A percentile compares a stretch with the other conserved stretches of the same genome.
These are phyloP conservation scores for Hafferia zeledoni DNA, from an alignment of 2,797 vertebrate genomes.

Conservation along the genomic window DNA sequence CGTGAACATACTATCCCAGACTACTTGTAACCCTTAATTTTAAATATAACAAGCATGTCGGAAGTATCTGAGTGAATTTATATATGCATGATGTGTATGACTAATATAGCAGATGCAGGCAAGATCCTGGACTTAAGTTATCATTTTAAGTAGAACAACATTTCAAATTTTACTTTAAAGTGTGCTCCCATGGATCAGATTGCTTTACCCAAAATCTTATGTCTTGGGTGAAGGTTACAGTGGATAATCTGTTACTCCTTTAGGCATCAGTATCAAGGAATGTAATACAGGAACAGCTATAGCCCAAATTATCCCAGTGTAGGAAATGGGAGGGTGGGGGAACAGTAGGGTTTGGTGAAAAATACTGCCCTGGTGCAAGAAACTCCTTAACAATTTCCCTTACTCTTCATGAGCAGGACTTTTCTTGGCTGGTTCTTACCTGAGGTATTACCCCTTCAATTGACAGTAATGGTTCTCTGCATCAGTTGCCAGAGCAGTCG, in stretches of 20 bases:
- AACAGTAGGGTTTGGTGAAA: background rate
- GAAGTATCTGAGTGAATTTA: background rate
- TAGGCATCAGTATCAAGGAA: background rate
- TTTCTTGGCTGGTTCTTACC: background rate
- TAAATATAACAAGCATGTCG: background rate
- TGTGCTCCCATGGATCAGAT: background rate
- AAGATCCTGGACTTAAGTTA: background rate
- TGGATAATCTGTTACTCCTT: background rate
- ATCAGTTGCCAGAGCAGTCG: background rate
- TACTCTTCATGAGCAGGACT: background rate
- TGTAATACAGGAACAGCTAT: background rate
- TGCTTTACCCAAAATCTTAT: background rate
- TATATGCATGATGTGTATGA: rapidly evolving
- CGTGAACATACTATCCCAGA: background rate
- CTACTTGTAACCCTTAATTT: background rate
- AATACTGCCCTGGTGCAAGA: background rate
- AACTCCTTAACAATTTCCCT: background rate
- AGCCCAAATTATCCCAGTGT: rapidly evolving
- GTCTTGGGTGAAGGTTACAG: background rate
- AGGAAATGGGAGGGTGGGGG: background rate
- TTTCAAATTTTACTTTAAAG: background rate
- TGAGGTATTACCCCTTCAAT: background rate
- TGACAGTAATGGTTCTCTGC: background rate
- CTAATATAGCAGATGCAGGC: background rate
- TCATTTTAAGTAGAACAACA: background rate